Evolutionary conservation across 2,797 vertebrate genomes (phyloP), one percentile per base, ranked within the genome.

Genomic region (Acridotheres tristis): DNA sequence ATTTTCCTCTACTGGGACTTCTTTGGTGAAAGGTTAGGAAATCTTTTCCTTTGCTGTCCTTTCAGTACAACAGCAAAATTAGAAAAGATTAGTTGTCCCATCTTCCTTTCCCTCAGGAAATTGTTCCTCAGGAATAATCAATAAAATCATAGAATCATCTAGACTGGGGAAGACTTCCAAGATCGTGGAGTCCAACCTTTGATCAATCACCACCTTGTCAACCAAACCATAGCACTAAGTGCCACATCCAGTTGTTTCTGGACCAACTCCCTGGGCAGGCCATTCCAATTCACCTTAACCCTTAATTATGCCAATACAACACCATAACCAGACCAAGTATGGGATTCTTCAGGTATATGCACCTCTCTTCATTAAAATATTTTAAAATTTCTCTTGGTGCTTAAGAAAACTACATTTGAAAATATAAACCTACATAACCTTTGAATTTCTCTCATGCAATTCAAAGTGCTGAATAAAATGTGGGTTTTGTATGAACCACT

Each of bases 191-290:
- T 40, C n/a, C 26, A 53, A 11, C 6, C 21, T 72, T 53, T 47
- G 25, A 36, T 34, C 22, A n/a, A 34, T 58, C 15, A 34, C 4
- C 7, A 27, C 18, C 9, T 65, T 65, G n/a, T 16, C 10, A 58
- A 47, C 5, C 40, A 27, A 77, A 34, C 10, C n/a, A 20, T 3
- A 47, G 34, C 26, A 34, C 18, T 11, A 23, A 59, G 22, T 23
- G 26, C 16, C 18, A 42, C 0, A 0, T 25, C 9, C 45, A 20
- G 7, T 17, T 38, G 1, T 59, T 77, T 47, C 73, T 48, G 66
- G 34, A 72, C 18, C n/a, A 47, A 1, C 4, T 47, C 9, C 16
- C 21, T 42, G 38, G 18, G 18, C 4, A 20, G 16, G 10, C 10
- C 30, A 27, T 65, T 72, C 12, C n/a, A 65, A 36, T 27, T 38